A percentile compares a stretch with the other conserved stretches of the same genome.
phyloP scores from a whole-genome alignment of 2,113 vertebrate genomes.

The Tenebrosternarchus preto region DNA sequence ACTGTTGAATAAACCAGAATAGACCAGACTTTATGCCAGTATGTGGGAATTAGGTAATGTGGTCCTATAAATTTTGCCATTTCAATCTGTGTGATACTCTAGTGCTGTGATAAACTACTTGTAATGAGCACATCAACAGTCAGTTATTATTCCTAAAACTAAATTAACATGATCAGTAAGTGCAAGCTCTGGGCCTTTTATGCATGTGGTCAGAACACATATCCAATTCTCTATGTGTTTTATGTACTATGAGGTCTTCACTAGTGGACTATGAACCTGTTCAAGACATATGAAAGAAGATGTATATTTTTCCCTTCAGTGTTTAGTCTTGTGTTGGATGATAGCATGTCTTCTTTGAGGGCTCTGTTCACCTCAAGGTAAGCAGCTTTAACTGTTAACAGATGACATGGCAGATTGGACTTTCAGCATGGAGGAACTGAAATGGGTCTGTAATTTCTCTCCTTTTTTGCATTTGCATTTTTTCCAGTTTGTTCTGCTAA shows the following conservation, averaged over 20 bases:
- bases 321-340: constrained; percentile 43
- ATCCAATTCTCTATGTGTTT: neutral
- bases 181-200: too few relatives aligned
- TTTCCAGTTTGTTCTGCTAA: neutral
- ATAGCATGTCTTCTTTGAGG: constrained; percentile 3
- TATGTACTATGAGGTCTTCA: neutral
- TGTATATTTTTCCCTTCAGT: constrained; percentile 47
- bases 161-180: too few relatives aligned
- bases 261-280: neutral
- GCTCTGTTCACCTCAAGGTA: constrained; percentile 25
- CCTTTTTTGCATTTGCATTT: neutral
- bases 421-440: neutral
- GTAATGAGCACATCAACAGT: too few relatives aligned
- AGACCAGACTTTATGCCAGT: too few relatives aligned
- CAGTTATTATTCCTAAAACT: too few relatives aligned
- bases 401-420: neutral
- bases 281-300: constrained; percentile 20
- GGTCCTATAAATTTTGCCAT: too few relatives aligned
- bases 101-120: too few relatives aligned
- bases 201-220: neutral
- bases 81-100: too few relatives aligned
- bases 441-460: neutral
- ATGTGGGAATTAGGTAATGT: too few relatives aligned
- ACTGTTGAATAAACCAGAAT: too few relatives aligned
- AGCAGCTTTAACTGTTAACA: constrained; percentile 42